Evolutionary conservation across 2,888 invertebrate genomes (phyloP).

Genomic region (Pyralis farinalis): DNA sequence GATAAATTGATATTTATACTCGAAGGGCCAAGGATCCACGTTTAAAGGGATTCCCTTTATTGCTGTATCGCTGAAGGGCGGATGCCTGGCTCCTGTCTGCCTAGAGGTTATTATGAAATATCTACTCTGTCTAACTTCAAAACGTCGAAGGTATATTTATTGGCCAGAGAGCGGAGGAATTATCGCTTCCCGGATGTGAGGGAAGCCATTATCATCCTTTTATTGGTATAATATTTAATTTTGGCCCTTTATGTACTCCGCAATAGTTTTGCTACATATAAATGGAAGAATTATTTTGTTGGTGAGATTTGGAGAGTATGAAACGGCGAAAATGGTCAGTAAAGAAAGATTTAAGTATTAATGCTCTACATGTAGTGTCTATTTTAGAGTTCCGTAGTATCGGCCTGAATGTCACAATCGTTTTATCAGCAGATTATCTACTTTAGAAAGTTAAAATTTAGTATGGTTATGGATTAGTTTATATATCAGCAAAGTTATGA

Average conservation of each 20-base stretch:
- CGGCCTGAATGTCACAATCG: no score
- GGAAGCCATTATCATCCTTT: slow-evolving; percentile 76
- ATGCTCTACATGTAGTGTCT: no score
- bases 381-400: no score
- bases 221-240: slow-evolving; percentile 82
- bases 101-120: slow-evolving; percentile 75
- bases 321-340: not conserved
- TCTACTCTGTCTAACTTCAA: slow-evolving; percentile 63
- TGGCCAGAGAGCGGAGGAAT: slow-evolving; percentile 60
- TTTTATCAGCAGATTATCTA: no score
- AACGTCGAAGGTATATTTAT: slow-evolving; percentile 79
- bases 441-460: no score
- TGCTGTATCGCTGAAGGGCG: slow-evolving; percentile 63
- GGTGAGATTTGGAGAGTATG: not conserved
- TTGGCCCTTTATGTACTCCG: slow-evolving; percentile 61
- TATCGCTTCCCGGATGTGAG: slow-evolving; percentile 69
- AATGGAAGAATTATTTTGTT: slow-evolving; percentile 67
- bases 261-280: slow-evolving; percentile 58
- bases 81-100: slow-evolving; percentile 65
- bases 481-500: no score
- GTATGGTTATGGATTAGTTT: no score
- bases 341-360: not conserved
- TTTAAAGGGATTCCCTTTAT: slow-evolving; percentile 80
- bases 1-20: slow-evolving; percentile 81
- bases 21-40: slow-evolving; percentile 68